Evolutionary conservation across 2,797 vertebrate species (phyloP), one percentile per base, ranked within the genome.

Genomic region (Anas georgica): DNA sequence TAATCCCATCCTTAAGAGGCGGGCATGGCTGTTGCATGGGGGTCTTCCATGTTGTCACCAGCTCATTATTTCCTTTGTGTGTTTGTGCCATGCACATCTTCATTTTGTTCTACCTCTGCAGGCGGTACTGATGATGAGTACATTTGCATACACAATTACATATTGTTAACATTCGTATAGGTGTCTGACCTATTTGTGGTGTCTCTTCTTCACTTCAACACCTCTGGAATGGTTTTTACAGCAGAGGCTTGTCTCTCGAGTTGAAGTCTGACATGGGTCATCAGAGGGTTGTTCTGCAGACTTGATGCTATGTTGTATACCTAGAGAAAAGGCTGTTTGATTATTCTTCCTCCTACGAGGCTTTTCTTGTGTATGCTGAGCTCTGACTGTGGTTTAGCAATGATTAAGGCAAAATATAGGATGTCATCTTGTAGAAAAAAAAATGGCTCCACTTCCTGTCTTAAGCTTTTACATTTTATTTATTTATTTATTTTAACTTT

Each of bases 201-300:
- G 50, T 26, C 37, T 59, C 39, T 63, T 89, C 79, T 63, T 89
- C 79, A 31, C 68, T 84, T 83, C 74, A 96, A 82, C 91, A 59
- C 35, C 50, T 89, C 93, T 95, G 91, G 59, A 93, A 83, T 48
- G 86, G 79, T 92, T 95, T 95, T 96, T 95, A 94, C 90, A 92
- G 78, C 78, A 66, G 64, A 94, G 67, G 63, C 83, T 80, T 94
- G 72, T 93, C 90, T 64, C 55, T 91, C 91, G 70, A 96, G 82
- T 83, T 91, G 93, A 95, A 91, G 29, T 86, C 73, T 95, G 91
- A 78, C 2, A 18, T 31, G 28, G 59, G 83, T 96, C 90, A 93
- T 83, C 67, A 95, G 91, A 66, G 52, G 77, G 67, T 84, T 93
- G 52, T 91, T 77, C 54, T 74, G 35, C 22, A 56, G 58, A 43